Evolutionary conservation across 2,797 vertebrate genomes (phyloP), one percentile per base, ranked within the genome.

Genomic region (Rhadinocentrus ornatus): DNA sequence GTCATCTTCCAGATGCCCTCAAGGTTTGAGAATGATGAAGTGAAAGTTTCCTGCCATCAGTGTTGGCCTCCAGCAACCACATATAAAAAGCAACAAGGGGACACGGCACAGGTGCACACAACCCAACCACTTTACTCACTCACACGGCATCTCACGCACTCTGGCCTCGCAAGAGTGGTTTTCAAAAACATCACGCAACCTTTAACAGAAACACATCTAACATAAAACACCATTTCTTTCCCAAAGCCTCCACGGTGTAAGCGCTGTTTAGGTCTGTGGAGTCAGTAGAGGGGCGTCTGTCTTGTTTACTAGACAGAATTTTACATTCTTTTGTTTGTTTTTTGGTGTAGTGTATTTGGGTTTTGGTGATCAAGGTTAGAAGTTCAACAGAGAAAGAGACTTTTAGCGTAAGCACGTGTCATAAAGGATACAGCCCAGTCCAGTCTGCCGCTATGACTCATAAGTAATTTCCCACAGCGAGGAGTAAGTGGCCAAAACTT

Each of bases 391-490:
- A 69, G 66, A 22, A 39, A 22, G 68, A 75, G 62, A 41, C 24
- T 3, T 35, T 65, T 20, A 31, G 70, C 62, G 62, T 57, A 70
- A 58, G 54, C 60, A 69, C 85, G 80, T 90, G 86, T 85, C 86
- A 85, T 80, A 72, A 79, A 92, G 80, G 86, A 91, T 81, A 82
- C 77, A 78, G 78, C 69, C 59, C 78, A 70, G 86, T 89, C 86
- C 80, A 76, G 89, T 91, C 89, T 90, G 77, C 64, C 24, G 35
- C 67, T 15, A 52, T 94, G 92, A 94, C 86, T 95, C 93, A 94
- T 71, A 37, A 44, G 75, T 75, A 37, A 79, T 75, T 62, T 86
- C 91, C 85, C 82, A 18, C 81, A 56, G 65, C 53, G 69, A 77
- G 72, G 83, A 85, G 78, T 84, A 80, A 82, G 80, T 78, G 77